Percentiles rank a stretch among this genome's conserved stretches.
These are phyloP conservation scores for Mythimna lalbum DNA, from an alignment of 2,888 invertebrate genomes.

Conservation along the genomic window DNA sequence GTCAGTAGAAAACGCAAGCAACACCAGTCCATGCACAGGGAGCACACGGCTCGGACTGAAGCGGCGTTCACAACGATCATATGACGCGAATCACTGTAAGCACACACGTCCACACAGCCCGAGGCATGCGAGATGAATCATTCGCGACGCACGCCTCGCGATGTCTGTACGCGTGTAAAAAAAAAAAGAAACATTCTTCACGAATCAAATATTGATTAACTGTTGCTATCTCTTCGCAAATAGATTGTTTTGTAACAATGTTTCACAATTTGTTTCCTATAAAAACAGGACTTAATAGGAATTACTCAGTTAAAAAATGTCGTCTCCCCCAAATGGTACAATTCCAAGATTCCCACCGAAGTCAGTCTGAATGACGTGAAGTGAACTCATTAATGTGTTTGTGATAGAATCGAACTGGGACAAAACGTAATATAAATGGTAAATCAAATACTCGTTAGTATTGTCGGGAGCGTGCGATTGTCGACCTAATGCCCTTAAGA, in stretches of 20 bases:
- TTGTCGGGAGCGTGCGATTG: conserved; percentile 56
- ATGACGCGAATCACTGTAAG: too few relatives aligned
- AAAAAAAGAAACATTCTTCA: too few relatives aligned
- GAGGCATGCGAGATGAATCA: too few relatives aligned
- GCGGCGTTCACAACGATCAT: too few relatives aligned
- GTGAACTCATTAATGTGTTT: conserved; percentile 72
- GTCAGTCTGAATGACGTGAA: conserved; percentile 64
- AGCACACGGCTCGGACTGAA: too few relatives aligned
- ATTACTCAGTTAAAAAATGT: conserved; percentile 31
- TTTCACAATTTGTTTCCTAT: not conserved
- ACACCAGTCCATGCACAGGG: too few relatives aligned
- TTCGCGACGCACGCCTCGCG: too few relatives aligned
- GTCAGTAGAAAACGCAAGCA: too few relatives aligned
- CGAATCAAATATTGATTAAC: not conserved
- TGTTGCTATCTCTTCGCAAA: not conserved
- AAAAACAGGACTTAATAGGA: conserved; percentile 20
- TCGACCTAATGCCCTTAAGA: conserved; percentile 65
- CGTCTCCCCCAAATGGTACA: conserved; percentile 15
- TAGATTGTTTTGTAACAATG: not conserved
- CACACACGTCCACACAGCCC: too few relatives aligned
- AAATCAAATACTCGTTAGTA: conserved; percentile 80
- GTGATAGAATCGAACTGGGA: conserved; percentile 70
- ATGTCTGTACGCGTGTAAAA: too few relatives aligned
- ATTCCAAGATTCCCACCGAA: conserved; percentile 49
- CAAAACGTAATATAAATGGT: conserved; percentile 73